Base-by-base conservation (phyloP, 2,888 invertebrate genomes). In the Atrina japonica region DNA sequence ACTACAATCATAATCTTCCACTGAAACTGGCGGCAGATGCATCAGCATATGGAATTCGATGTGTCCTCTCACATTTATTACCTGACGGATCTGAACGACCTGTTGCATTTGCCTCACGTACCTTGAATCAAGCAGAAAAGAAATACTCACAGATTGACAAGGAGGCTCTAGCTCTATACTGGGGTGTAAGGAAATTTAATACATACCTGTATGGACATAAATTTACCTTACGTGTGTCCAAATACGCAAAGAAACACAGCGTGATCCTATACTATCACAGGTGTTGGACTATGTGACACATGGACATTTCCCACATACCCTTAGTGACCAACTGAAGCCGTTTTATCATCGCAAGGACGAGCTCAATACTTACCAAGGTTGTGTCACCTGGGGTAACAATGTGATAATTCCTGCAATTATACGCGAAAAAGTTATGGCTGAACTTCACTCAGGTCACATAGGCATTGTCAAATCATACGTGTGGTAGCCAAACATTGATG, bases 81-180 rank as follows among this genome's bases (percentile, higher is more conserved):
- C 67, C 60, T 11, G 53, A 52, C 45, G 61, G 61, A 16, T n/a
- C 50, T 9, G 47, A 67, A 41, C n/a, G 45, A 16, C 64, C 56
- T 3, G 45, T 40, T 35, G 65, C 58, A 6, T 65, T 41, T 40
- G 65, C 70, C 11, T 70, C 70, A 47, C 49, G 58, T 6, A 23
- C 56, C 16, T 40, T 70, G 6, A 58, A 43, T 2, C 41, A 50
- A 29, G 59, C 64, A 27, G 70, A 70, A 35, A 45, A 52, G 11
- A 43, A 81, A n/a, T 89, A 89, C 74, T 83, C 85, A 23, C 86
- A 88, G 66, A 71, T 89, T 21, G 88, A 90, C 50, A 86, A 88
- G 70, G 89, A 88, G 79, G 88, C 90, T 35, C 76, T 88, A 25
- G 78, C 87, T 14, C 27, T 70, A n/a, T 50, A 53, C n/a, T 70